Evolutionary conservation across 2,113 vertebrate genomes (phyloP), one percentile per base, ranked within the genome.

Genomic region (Monopterus albus): DNA sequence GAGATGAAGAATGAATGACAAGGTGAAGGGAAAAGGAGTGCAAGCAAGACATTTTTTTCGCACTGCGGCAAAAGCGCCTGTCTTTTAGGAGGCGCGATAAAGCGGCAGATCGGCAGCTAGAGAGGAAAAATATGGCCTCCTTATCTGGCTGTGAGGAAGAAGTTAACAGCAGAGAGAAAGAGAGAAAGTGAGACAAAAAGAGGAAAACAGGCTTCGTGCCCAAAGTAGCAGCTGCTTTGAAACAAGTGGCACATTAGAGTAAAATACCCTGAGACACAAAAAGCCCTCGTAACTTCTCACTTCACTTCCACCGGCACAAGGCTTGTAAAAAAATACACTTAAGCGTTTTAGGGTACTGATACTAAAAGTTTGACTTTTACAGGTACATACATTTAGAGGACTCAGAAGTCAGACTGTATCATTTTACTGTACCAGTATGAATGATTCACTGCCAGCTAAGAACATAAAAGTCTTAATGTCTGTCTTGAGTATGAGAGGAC

Each of bases 51-150:
- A 18, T 51, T 6, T 46, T n/a, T 75, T 88, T 90, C 67, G 58
- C 88, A 85, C 70, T 84, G 88, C 87, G 57, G 76, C 82, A 87
- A 72, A 84, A 65, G 74, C 50, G 13, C 26, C 40, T 18, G 21
- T 72, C 46, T 81, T 85, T 87, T 81, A 85, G 26, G 72, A 82
- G 87, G 68, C 35, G 75, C 31, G 65, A 87, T 87, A 87, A 90
- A 90, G 55, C 55, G 13, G 52, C 71, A 75, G 59, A 79, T 81
- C 71, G 7, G 66, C 5, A 2, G 43, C 64, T 26, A 64, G 52
- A 82, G 60, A 82, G 50, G 62, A 72, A 72, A 75, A 83, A 81
- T 74, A 81, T 72, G 79, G 80, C 67, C 63, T 57, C 69, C 82
- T 88, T 71, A 71, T 87, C 72, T 76, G 70, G 75, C 67, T 78